These are phyloP conservation scores for Copidosoma floridanum DNA, from an alignment of 1,140 invertebrate species.

Conservation along the genomic window DNA sequence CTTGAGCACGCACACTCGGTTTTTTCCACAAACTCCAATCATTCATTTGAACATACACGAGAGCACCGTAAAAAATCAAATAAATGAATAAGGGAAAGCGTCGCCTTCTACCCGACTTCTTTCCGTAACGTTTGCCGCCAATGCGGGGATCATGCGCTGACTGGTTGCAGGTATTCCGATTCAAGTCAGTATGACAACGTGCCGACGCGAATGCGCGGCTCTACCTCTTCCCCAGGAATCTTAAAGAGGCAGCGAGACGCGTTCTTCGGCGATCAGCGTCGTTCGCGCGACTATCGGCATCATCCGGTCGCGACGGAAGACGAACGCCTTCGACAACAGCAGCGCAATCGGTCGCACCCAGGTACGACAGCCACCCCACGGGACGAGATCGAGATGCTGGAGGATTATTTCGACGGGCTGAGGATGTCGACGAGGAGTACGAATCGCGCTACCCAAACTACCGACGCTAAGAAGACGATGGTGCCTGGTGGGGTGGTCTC, in stretches of 20 bases:
- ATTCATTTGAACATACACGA: not conserved
- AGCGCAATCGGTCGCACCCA: not conserved
- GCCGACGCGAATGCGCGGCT: conserved; percentile 47
- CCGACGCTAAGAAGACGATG: not conserved
- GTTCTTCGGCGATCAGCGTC: conserved; percentile 44
- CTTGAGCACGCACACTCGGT: no score
- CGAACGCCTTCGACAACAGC: conserved; percentile 23
- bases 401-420: conserved; percentile 52
- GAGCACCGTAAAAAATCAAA: no score
- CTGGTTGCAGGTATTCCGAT: conserved; percentile 47
- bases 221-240: conserved; percentile 42
- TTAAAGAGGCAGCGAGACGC: conserved; percentile 47
- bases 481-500: not conserved
- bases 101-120: conserved; percentile 21
- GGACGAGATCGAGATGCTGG: conserved; percentile 52
- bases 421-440: conserved; percentile 56
- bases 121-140: no score
- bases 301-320: conserved; percentile 35
- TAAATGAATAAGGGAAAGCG: no score
- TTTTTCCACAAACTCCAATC: no score
- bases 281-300: conserved; percentile 36
- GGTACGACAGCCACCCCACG: conserved; percentile 2
- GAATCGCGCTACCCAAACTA: conserved; percentile 32
- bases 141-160: not conserved
- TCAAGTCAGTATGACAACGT: conserved; percentile 56